phyloP scores from a whole-genome alignment of 2,797 vertebrate genomes.

The Rhabdophis nuchalis region DNA sequence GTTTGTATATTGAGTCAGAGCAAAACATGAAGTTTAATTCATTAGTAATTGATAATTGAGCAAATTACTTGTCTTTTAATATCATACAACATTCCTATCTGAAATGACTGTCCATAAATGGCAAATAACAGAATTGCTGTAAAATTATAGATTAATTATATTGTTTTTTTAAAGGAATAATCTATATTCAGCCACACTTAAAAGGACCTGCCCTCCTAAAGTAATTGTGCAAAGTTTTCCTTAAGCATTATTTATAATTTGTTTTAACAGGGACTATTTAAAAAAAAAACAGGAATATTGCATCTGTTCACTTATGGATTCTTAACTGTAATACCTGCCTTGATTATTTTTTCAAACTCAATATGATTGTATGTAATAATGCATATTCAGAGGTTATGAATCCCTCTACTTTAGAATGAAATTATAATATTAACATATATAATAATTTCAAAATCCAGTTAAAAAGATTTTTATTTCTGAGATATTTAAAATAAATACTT shows the following conservation, averaged over 20 bases:
- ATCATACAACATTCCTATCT: background rate
- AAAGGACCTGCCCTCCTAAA: background rate
- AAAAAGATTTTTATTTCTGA: constrained; percentile 63
- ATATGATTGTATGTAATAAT: constrained; percentile 47
- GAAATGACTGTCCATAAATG: background rate
- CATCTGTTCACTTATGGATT: constrained; percentile 9
- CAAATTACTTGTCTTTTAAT: background rate
- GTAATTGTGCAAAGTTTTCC: background rate
- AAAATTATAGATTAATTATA: background rate
- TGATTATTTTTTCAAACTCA: constrained; percentile 31
- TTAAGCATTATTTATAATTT: background rate
- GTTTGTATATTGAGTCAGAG: background rate
- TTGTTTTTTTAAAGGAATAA: background rate
- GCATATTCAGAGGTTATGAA: constrained; percentile 40
- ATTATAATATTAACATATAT: constrained; percentile 50
- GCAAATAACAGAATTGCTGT: background rate
- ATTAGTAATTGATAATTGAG: background rate
- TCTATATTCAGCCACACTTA: background rate
- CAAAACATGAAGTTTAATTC: background rate
- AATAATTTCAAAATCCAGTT: constrained; percentile 62
- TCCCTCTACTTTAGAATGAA: constrained; percentile 35
- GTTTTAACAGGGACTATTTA: constrained; percentile 5
- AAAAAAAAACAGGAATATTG: background rate
- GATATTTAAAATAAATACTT: constrained; percentile 62
- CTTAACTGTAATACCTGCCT: constrained; percentile 18